Base-by-base conservation (phyloP, 2,797 vertebrate species). In the Sylvia borin region DNA sequence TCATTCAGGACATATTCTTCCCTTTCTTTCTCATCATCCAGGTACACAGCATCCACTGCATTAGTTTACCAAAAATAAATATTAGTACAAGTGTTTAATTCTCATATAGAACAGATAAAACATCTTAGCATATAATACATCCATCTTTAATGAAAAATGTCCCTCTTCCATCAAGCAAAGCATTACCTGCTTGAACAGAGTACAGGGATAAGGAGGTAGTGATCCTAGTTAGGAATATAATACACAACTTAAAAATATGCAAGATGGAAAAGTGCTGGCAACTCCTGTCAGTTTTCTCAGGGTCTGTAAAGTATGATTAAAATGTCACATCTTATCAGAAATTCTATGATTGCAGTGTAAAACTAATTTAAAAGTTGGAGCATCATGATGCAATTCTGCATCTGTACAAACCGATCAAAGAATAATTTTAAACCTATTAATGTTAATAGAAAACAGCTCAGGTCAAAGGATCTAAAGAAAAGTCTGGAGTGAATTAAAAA, bases 1-100 rank as follows among this genome's bases (percentile, higher is more conserved):
- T 99, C 99, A 40, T 98, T 99, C 96, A 99, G 96, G 89, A 99
- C 98, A 31, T 99, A 99, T 90, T 99, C 99, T 94, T 99, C 95
- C 51, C 98, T 98, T 98, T 99, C 98, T 3, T n/a, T 96, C 34
- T 98, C 98, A 1, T 99, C 97, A 5, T 99, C 98, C 97, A 99
- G 96, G 85, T 98, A 99, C 80, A 99, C 99, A 0, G 98, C 95
- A 70, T 99, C 99, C 40, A 97, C 99, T 99, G 96, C 42, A 87
- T 57, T 32, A 76, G 40, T 88, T 88, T 27, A 95, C 43, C 58
- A 7, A 90, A 61, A 93, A 91, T 9, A 87, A 75, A 64, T 14
- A 50, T 97, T 84, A 96, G 51, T 42, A 81, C 9, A 85, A 58
- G 29, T 16, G 58, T 13, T 95, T 81, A n/a, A 31, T 47, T 92